These are phyloP conservation scores for Argya squamiceps DNA, from an alignment of 2,797 vertebrate genomes.

Conservation along the genomic window DNA sequence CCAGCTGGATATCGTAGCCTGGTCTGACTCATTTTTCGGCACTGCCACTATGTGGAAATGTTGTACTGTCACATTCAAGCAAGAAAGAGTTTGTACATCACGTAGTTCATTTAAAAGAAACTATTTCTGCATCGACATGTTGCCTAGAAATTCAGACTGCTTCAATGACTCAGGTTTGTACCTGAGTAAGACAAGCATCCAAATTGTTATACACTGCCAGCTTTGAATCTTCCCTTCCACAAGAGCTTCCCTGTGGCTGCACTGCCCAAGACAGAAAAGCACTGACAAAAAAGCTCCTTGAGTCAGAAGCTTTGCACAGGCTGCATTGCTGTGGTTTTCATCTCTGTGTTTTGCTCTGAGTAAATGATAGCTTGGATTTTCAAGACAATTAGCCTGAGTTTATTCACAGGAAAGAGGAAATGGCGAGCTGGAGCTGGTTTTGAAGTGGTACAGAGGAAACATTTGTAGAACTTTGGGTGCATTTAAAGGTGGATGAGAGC, in stretches of 20 bases:
- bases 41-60: neutral
- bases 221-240: neutral
- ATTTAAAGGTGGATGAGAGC: neutral
- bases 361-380: neutral
- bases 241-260: neutral
- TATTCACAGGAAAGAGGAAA: constrained; percentile 28
- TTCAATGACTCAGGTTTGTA: neutral
- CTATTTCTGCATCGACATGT: neutral
- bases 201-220: neutral
- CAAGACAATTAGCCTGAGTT: neutral
- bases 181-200: neutral
- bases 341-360: neutral
- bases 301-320: neutral
- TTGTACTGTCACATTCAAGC: neutral
- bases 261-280: fast-evolving
- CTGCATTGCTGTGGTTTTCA: neutral
- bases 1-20: fast-evolving
- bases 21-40: fast-evolving
- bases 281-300: neutral
- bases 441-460: neutral
- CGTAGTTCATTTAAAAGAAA: fast-evolving
- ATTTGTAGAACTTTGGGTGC: too few species aligned
- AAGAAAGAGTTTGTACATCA: neutral
- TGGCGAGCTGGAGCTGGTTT: neutral
- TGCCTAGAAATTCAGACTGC: neutral